Conservation (phyloP, 2,797 vertebrate genomes). For the Alauda arvensis region DNA sequence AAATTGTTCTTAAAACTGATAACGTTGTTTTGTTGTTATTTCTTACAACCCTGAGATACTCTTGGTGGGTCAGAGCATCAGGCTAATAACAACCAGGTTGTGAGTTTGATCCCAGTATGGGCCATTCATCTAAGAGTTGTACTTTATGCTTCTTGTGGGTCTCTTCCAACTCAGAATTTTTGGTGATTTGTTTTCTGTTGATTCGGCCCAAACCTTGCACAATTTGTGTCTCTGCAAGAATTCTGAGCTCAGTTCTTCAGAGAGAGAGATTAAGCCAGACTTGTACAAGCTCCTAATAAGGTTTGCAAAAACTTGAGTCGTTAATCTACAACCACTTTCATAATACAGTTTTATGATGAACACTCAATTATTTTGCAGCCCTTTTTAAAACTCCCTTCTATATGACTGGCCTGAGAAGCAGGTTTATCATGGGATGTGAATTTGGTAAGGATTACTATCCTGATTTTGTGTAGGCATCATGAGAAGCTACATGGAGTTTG, state of each 20-base stretch:
- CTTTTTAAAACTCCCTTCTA: neutral
- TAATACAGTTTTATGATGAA: neutral
- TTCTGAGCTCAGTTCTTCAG: neutral
- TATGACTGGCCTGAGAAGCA: neutral
- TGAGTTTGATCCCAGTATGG: neutral
- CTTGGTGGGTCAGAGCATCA: neutral
- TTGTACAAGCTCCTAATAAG: neutral
- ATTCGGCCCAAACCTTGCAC: neutral
- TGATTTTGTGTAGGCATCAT: neutral
- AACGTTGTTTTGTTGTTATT: neutral
- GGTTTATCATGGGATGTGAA: neutral
- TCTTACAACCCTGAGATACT: neutral
- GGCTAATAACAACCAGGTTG: neutral
- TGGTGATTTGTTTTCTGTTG: neutral
- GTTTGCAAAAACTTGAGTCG: neutral
- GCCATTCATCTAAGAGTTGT: no score
- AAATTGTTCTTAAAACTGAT: neutral
- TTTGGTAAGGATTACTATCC: neutral
- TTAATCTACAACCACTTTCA: neutral
- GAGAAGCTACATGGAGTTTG: neutral
- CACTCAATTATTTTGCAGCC: neutral
- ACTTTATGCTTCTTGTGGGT: neutral
- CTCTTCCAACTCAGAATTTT: neutral
- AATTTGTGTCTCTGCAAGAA: neutral
- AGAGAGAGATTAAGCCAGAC: neutral